Base-by-base conservation (phyloP, 2,888 invertebrate genomes). In the Nineta flava region DNA sequence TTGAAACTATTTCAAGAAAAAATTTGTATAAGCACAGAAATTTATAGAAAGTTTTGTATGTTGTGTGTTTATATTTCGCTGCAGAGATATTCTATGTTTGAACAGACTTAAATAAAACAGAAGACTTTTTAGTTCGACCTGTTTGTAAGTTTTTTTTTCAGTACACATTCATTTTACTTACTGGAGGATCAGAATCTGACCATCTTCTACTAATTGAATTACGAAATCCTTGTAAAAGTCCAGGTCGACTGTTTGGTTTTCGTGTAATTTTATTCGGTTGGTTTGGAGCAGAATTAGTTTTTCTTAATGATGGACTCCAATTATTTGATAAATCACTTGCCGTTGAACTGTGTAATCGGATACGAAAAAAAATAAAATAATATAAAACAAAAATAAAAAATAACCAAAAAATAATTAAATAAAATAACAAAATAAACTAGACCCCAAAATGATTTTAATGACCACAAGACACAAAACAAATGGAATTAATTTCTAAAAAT, bases 171-270 rank as follows among this genome's bases (percentile, higher is more conserved):
- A 32, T 32, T 38, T 38, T 38, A 46, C 50, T 60, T 64, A 64
- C 65, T 55, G 64, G 53, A 43, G 65, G 60, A 53, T 64, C 63
- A 17, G 65, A 60, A 57, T 71, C 71, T 9, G 70, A 71, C 70
- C 70, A 71, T 54, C 71, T 58, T 51, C 70, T 60, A 38, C 73
- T 69, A 54, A 79, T 64, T 6, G 77, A 76, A 62, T 75, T 75
- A 55, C 73, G 69, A 62, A 79, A 76, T 56, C 79, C 79, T 58
- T 77, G 77, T 60, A 79, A 73, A 59, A 78, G 72, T 57, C 63
- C 64, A 52, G 52, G 51, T 6, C 48, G 41, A 42, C 42, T 50
- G 51, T 50, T 53, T 53, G 45, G 52, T 52, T 51, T 48, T 38
- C 47, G 19, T 9, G 55, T 49, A 12, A 55, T 49, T 17, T 54